Percentiles rank a stretch among this genome's conserved stretches.
phyloP scores from a whole-genome alignment of 2,113 vertebrate species.

The Gymnogyps californianus region DNA sequence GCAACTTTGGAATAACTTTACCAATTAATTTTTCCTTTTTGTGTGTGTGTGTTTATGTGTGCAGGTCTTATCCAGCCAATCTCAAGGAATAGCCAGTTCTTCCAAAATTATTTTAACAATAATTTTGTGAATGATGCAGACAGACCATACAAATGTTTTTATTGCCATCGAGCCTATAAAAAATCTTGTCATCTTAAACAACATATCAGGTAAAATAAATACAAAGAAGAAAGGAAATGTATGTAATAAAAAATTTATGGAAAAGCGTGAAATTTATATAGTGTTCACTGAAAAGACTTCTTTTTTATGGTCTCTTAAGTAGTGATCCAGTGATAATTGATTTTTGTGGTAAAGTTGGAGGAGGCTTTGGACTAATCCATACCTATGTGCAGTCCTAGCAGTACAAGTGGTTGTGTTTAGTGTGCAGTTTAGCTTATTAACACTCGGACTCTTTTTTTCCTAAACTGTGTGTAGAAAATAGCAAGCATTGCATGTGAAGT shows the following conservation, averaged over 20 bases:
- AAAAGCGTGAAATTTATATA: not conserved
- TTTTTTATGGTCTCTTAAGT: not conserved
- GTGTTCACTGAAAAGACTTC: not conserved
- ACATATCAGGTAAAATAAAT: constrained; percentile 86
- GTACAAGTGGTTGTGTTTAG: not conserved
- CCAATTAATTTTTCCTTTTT: not conserved
- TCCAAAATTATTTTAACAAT: constrained; percentile 90
- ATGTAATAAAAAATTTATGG: not conserved
- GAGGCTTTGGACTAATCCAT: not conserved
- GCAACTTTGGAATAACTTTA: not conserved
- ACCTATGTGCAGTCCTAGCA: not conserved
- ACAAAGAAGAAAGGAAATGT: not conserved
- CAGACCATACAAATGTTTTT: constrained; percentile 94
- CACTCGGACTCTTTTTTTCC: not conserved
- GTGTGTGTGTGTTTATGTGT: constrained; percentile 14
- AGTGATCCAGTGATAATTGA: not conserved
- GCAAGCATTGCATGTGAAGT: not conserved
- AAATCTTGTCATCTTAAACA: constrained; percentile 99
- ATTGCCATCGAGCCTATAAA: constrained; percentile 95
- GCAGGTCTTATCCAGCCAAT: constrained; percentile 92
- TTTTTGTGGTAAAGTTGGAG: not conserved
- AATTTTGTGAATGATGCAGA: constrained; percentile 85
- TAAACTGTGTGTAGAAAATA: not conserved
- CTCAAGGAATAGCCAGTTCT: constrained; percentile 83
- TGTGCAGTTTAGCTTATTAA: not conserved